A percentile compares a stretch with the other conserved stretches of the same genome.
phyloP scores from a whole-genome alignment of 2,113 vertebrate genomes.

The Psilopsiagon aymara region DNA sequence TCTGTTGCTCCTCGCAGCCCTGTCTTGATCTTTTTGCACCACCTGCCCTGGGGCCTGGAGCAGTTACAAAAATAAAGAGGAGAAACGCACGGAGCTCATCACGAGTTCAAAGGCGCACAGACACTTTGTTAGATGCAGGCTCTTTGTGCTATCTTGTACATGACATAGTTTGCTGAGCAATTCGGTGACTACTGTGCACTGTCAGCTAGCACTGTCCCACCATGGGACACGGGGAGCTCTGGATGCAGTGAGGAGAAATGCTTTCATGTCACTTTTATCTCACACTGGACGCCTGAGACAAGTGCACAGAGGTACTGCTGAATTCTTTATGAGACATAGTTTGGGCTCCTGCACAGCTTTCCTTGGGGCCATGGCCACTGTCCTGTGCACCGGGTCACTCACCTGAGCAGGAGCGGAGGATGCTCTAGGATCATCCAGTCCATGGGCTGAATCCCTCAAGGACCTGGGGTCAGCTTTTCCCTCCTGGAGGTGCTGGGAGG shows the following conservation, averaged over 20 bases:
- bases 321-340: background rate
- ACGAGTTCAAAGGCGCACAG: conserved; percentile 26
- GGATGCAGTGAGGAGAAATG: background rate
- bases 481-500: background rate
- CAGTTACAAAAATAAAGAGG: conserved; percentile 3
- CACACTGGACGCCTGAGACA: background rate
- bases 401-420: rapidly evolving
- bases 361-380: rapidly evolving
- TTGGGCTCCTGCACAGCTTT: background rate
- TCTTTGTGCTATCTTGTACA: conserved; percentile 36
- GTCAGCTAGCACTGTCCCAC: background rate
- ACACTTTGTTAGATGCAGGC: background rate
- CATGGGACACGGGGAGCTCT: background rate
- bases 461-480: background rate
- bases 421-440: background rate
- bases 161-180: conserved; percentile 48
- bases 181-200: background rate
- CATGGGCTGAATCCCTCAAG: background rate
- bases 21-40: background rate
- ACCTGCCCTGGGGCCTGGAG: background rate
- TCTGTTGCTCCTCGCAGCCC: background rate
- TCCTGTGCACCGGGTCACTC: background rate
- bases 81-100: conserved; percentile 4
- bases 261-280: conserved; percentile 35
- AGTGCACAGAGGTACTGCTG: background rate